Percentiles rank a stretch among this genome's conserved stretches.
phyloP scores from a whole-genome alignment of 2,888 invertebrate species.

The Tetropium fuscum region DNA sequence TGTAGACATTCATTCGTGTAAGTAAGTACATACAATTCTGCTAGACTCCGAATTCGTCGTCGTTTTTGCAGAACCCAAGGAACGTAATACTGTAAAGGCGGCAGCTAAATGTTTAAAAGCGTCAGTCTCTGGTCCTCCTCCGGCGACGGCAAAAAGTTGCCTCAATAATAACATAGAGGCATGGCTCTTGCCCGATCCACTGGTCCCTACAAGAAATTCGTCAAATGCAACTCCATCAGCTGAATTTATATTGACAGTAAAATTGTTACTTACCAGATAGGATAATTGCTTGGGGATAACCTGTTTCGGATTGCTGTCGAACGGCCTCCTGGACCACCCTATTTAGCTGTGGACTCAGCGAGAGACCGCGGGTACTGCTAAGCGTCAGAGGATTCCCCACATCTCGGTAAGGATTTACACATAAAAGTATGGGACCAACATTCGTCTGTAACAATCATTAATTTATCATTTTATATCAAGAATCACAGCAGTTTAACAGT shows the following conservation, averaged over 20 bases:
- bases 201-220: constrained; percentile 73
- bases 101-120: constrained; percentile 96
- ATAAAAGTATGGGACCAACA: constrained; percentile 91
- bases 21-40: constrained; percentile 78
- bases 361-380: constrained; percentile 77
- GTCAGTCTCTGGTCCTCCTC: constrained; percentile 95
- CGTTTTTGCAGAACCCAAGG: constrained; percentile 92
- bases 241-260: constrained; percentile 7
- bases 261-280: constrained; percentile 75
- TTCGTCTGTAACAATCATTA: constrained; percentile 78
- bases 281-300: constrained; percentile 95
- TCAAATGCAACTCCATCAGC: constrained; percentile 15
- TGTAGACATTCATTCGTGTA: no score
- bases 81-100: constrained; percentile 93
- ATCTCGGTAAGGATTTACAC: constrained; percentile 91
- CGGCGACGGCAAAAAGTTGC: constrained; percentile 93
- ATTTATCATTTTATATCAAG: no score
- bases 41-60: constrained; percentile 92
- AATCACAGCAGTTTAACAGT: no score
- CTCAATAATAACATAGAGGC: constrained; percentile 91
- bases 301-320: constrained; percentile 93
- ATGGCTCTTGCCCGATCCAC: constrained; percentile 95
- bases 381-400: constrained; percentile 89
- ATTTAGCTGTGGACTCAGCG: constrained; percentile 84
- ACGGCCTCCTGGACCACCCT: constrained; percentile 93